These are phyloP conservation scores for Cassiopea andromeda DNA, from an alignment of 30 jellyfish, hydroid and myxozoan genomes.

Conservation along the genomic window DNA sequence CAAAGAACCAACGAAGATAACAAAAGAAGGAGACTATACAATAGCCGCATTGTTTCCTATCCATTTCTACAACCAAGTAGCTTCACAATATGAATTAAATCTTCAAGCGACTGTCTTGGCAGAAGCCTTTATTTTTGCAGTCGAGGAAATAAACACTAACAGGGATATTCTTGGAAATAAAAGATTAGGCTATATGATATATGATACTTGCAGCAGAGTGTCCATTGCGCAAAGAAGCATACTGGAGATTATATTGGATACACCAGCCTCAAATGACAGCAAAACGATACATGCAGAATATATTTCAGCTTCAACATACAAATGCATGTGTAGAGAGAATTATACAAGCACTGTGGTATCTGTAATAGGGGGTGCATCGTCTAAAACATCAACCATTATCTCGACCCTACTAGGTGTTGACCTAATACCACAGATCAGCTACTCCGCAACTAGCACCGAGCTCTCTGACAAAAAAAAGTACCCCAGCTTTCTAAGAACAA, in stretches of 20 bases:
- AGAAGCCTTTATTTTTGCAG: constrained; percentile 75
- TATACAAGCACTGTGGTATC: constrained; percentile 39
- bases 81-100: constrained; percentile 42
- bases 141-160: constrained; percentile 62
- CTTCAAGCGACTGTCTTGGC: constrained; percentile 75
- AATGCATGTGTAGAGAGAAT: constrained; percentile 21
- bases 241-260: constrained; percentile 48
- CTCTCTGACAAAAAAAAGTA: constrained; percentile 48
- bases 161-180: constrained; percentile 27
- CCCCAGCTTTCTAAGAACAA: constrained; percentile 89
- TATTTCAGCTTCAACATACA: neutral
- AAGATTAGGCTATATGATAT: constrained; percentile 66
- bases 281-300: neutral
- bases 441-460: constrained; percentile 85
- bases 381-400: constrained; percentile 60
- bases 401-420: constrained; percentile 68
- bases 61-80: constrained; percentile 58
- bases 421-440: constrained; percentile 79
- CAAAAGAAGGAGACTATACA: constrained; percentile 62
- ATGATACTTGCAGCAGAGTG: constrained; percentile 73
- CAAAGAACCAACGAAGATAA: constrained; percentile 20
- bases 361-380: constrained; percentile 91
- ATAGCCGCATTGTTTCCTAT: constrained; percentile 93
- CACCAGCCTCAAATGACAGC: neutral
- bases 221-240: constrained; percentile 77